Base-by-base conservation (phyloP, 1,140 invertebrate genomes). In the Pseudomyrmex pallidus region DNA sequence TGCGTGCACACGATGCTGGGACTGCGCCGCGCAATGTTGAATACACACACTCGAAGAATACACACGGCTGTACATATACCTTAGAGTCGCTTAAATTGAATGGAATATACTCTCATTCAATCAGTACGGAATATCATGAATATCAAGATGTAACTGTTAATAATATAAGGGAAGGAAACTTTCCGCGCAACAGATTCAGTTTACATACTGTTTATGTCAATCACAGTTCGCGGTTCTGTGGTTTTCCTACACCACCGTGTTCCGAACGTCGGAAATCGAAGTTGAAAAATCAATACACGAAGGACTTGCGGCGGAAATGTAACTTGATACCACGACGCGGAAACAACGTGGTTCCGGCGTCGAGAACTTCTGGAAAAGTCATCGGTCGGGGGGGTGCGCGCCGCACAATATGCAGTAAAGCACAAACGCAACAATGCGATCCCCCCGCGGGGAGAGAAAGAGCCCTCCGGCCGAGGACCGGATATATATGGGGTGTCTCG, bases 381-480 rank as follows among this genome's bases (percentile, higher is more conserved):
- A 56, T 13, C 54, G 82, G 80, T 64, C 15, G 25, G 5, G 35
- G 25, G 5, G 35, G 7, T 5, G 35, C 35, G 35, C 35, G 35
- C 8, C 46, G 7, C 59, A 90, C 89, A 92, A 92, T 92, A 92
- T 92, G 91, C 91, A 92, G 91, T 92, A 92, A 92, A 92, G 84
- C 90, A 91, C 89, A 68, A 82, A 85, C 87, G 87, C 90, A 90
- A 91, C 91, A 92, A 92, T 91, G 90, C 85, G 86, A 84, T 59
- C 8, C 66, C 68, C 48, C 10, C 46, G 17, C 77, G 62, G 56
- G 70, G 54, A 3, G 64, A 52, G 44, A 17, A 50, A 57, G 72
- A 12, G 10, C 52, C 50, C 35, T 61, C n/a, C n/a, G 54, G 64
- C 54, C 52, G 35, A n/a, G 57, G 17, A 10, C 86, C 80, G 84